Percentiles rank a stretch among this genome's conserved stretches.
Evolutionary conservation across 2,888 invertebrate genomes (phyloP).

Genomic region (Eupithecia abbreviata): DNA sequence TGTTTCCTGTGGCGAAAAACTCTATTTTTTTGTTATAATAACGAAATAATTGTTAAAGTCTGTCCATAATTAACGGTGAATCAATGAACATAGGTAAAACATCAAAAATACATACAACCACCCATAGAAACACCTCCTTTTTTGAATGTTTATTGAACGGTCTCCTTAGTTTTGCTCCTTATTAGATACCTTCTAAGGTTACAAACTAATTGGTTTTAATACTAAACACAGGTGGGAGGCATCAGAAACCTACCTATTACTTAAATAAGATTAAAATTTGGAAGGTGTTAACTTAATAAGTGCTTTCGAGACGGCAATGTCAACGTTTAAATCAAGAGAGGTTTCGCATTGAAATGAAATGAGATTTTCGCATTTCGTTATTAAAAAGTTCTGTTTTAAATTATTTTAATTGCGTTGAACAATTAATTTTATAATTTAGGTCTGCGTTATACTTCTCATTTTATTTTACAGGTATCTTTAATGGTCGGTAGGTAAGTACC

Average conservation of each 20-base stretch:
- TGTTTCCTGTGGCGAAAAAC: not conserved
- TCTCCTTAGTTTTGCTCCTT: too few relatives aligned
- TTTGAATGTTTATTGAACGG: too few relatives aligned
- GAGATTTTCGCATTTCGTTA: constrained; percentile 15
- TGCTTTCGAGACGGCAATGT: constrained; percentile 22
- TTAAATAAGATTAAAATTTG: constrained; percentile 40
- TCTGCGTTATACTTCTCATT: not conserved
- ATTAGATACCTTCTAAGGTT: not conserved
- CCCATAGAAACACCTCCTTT: too few relatives aligned
- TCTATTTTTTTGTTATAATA: too few relatives aligned
- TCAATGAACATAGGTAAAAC: too few relatives aligned
- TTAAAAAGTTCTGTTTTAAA: not conserved
- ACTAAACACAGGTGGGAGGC: constrained; percentile 20
- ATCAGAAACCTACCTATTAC: constrained; percentile 14
- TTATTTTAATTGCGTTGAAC: not conserved
- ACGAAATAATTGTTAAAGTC: too few relatives aligned
- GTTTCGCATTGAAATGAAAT: not conserved
- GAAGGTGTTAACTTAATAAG: constrained; percentile 33
- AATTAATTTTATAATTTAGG: not conserved
- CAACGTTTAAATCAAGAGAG: constrained; percentile 13
- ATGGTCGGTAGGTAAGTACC: too few relatives aligned
- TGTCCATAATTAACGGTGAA: too few relatives aligned
- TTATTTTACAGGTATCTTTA: not conserved
- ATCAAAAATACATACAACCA: too few relatives aligned
- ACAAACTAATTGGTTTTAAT: constrained; percentile 11